A percentile compares a stretch with the other conserved stretches of the same genome.
These are phyloP conservation scores for Phortica okadai DNA, from an alignment of 2,888 invertebrate genomes.

Conservation along the genomic window DNA sequence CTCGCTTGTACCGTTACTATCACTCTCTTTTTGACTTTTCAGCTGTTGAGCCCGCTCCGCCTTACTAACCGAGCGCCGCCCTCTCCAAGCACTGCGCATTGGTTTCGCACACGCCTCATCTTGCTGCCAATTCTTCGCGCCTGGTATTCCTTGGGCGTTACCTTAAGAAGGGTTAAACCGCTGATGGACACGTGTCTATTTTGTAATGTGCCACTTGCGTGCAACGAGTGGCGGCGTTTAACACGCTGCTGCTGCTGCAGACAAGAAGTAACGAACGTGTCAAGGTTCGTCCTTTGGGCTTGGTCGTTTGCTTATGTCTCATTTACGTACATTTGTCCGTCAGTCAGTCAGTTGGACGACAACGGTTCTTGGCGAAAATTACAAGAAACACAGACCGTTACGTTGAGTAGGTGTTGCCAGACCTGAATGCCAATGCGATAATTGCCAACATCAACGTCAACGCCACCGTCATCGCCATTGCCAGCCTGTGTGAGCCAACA, in stretches of 20 bases:
- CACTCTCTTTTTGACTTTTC: background rate
- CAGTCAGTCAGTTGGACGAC: background rate
- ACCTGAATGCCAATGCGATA: conserved; percentile 19
- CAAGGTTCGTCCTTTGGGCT: conserved; percentile 7
- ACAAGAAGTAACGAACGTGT: background rate
- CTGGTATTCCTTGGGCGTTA: conserved; percentile 77
- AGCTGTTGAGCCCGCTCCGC: background rate
- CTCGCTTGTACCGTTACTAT: background rate
- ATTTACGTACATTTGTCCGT: background rate
- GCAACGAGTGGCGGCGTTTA: background rate
- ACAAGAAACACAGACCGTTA: background rate
- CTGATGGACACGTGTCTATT: conserved; percentile 76
- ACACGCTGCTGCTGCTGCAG: conserved; percentile 34
- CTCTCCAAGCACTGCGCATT: conserved; percentile 54
- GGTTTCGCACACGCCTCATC: background rate
- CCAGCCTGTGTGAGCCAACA: background rate
- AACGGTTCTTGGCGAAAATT: background rate
- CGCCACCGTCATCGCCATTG: background rate
- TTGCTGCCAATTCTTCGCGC: conserved; percentile 61
- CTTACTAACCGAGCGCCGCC: conserved; percentile 30
- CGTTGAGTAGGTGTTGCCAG: conserved; percentile 12
- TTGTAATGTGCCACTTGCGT: conserved; percentile 49
- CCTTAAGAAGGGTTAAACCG: conserved; percentile 77
- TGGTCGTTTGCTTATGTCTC: background rate
- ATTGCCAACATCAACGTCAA: conserved; percentile 2